phyloP scores from a whole-genome alignment of 2,888 invertebrate genomes.

The Caenorhabditis sp. region DNA sequence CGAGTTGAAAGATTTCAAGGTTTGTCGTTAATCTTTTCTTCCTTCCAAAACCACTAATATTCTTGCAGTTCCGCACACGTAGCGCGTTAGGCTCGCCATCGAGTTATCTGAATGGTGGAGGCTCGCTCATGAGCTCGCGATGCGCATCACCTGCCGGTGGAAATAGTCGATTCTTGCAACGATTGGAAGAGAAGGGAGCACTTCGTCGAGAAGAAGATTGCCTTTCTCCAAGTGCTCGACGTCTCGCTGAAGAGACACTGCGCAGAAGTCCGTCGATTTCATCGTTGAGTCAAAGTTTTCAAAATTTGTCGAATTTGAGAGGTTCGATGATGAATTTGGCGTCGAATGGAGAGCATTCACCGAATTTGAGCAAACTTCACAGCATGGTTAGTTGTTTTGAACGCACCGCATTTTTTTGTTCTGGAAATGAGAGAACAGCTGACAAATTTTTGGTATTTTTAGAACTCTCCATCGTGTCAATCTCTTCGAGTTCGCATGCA shows the following conservation, averaged over 20 bases:
- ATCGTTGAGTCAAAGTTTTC: slow-evolving; percentile 21
- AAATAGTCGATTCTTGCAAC: slow-evolving; percentile 18
- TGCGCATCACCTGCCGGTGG: slow-evolving; percentile 6
- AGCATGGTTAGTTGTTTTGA: slow-evolving; percentile 29
- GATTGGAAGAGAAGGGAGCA: slow-evolving; percentile 30
- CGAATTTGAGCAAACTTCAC: slow-evolving; percentile 30
- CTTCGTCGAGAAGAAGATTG: slow-evolving; percentile 12
- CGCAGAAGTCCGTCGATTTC: slow-evolving; percentile 27
- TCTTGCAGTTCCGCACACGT: slow-evolving; percentile 21
- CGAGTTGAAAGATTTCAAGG: slow-evolving; percentile 6
- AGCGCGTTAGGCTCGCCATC: slow-evolving; percentile 30
- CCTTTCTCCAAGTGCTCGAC: slow-evolving; percentile 22
- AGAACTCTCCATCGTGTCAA: slow-evolving; percentile 33
- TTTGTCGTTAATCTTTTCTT: neutral
- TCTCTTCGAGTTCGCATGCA: slow-evolving; percentile 15
- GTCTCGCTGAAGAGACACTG: slow-evolving; percentile 26
- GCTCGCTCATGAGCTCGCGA: neutral
- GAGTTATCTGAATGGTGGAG: slow-evolving; percentile 17
- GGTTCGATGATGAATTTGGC: slow-evolving; percentile 29
- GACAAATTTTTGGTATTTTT: neutral
- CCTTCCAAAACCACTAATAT: neutral
- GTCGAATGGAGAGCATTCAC: slow-evolving; percentile 20
- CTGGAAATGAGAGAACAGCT: neutral
- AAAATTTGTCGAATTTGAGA: slow-evolving; percentile 22
- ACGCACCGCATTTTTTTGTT: too few species aligned